Evolutionary conservation across 2,888 invertebrate genomes (phyloP).

Genomic region (Ectemnius continuus): DNA sequence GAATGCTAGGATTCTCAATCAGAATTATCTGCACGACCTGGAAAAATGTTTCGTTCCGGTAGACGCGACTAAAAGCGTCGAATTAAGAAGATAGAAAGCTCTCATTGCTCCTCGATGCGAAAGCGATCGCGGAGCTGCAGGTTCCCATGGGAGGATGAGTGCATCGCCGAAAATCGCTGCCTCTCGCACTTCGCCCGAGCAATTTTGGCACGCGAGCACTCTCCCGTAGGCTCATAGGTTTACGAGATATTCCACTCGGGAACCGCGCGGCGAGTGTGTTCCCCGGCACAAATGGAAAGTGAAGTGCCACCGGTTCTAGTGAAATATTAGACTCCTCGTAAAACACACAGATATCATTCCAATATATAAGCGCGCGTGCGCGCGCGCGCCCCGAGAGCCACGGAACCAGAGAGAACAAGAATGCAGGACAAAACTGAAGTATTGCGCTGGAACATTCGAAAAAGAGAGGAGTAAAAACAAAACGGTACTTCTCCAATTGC

Average conservation of each 20-base stretch:
- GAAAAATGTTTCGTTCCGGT: no score
- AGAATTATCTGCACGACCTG: no score
- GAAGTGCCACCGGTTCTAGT: slow-evolving; percentile 28
- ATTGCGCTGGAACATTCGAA: slow-evolving; percentile 12
- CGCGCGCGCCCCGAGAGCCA: no score
- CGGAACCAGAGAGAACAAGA: neutral
- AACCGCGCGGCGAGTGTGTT: slow-evolving; percentile 13
- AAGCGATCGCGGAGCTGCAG: no score
- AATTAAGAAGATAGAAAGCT: no score
- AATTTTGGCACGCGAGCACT: slow-evolving; percentile 24
- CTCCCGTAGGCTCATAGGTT: slow-evolving; percentile 4
- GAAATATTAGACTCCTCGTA: slow-evolving; percentile 40
- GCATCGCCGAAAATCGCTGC: slow-evolving; percentile 4
- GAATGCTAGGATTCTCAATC: no score
- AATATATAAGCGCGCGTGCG: neutral
- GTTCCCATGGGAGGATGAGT: no score
- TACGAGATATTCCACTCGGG: slow-evolving; percentile 13
- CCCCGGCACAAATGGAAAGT: slow-evolving; percentile 14
- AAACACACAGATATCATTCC: slow-evolving; percentile 20
- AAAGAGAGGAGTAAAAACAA: slow-evolving; percentile 9
- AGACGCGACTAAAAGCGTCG: no score
- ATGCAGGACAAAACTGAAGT: slow-evolving; percentile 20
- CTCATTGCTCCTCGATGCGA: no score
- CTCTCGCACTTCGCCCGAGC: slow-evolving; percentile 8
- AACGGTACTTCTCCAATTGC: slow-evolving; percentile 26